Base-by-base conservation (phyloP, 2,797 vertebrate genomes). In the Enteromius argenteus region DNA sequence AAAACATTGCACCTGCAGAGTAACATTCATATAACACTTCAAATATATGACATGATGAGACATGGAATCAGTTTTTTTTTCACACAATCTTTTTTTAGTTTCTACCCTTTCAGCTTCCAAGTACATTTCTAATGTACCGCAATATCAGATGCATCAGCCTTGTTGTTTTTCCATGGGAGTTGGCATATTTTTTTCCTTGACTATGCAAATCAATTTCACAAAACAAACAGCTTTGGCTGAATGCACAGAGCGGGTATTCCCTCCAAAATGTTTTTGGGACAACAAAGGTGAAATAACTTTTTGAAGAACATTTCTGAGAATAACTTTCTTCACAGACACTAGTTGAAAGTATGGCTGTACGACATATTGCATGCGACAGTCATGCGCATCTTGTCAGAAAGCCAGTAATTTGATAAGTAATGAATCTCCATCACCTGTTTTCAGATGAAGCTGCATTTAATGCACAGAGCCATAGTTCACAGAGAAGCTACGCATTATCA, bases 151-250 rank as follows among this genome's bases (percentile, higher is more conserved):
- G 82, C 85, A 93, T 93, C 90, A 85, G 81, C 87, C 76, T 78
- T 75, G 60, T 7, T 88, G 80, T 85, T 93, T 89, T 93, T 93
- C 91, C 91, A 91, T 91, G 89, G 0, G 85, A 88, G 90, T 87
- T 89, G 87, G 77, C 87, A 81, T 80, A 84, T 84, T 89, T 91
- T 86, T 91, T 86, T 88, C 74, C 80, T 87, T 90, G 23, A 84
- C 87, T 83, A 90, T 89, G 86, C 80, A 86, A 87, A 91, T 90
- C 64, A 79, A 68, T 79, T 87, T 66, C 78, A 87, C 79, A 87
- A 87, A 76, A 91, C 86, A 90, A 91, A 91, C 86, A 62, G 75
- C 60, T 86, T 49, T 79, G 85, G 78, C 84, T 68, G 19, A 58
- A 30, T 17, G 51, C 74, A 76, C 44, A 68, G 84, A 81, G 19